Base-by-base conservation (phyloP, 2,797 vertebrate genomes). In the Spizella passerina region DNA sequence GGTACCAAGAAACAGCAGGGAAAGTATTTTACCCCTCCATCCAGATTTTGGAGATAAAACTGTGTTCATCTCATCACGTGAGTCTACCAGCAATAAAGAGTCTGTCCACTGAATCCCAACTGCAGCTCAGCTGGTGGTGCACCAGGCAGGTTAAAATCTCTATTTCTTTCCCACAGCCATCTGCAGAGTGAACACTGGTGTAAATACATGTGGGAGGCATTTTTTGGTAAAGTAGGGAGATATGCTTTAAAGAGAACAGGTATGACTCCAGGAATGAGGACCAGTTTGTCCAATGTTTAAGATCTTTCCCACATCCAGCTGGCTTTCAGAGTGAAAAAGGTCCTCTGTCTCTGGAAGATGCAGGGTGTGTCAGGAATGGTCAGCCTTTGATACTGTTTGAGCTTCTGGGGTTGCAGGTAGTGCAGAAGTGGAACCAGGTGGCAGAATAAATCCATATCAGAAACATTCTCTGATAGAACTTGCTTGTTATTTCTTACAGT, bases 111-210 rank as follows among this genome's bases (percentile, higher is more conserved):
- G 49, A 90, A 87, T 88, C 71, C 68, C 75, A 59, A 32, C n/a
- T 92, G 64, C 47, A 82, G 68, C 81, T 91, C 12, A 2, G 36
- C 66, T 88, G 81, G 50, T 94, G 73, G n/a, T 84, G 30, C 3
- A 5, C n/a, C 44, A 89, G n/a, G 18, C 47, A 77, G 47, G 87
- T 91, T 57, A 92, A 93, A 92, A 85, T 94, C 86, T 77, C 1
- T 72, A 4, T 95, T 83, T 92, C 92, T 95, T 92, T 93, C 41
- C 79, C 60, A 80, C 41, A 80, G 81, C 56, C 78, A 43, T 93
- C 88, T 92, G 68, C 61, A 43, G 53, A 77, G 49, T 0, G 4
- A 89, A 36, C 22, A 23, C 11, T 66, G 34, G 14, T 82, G 64
- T 77, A 92, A 90, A 65, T 90, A 83, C 23, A 55, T 10, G 19